Evolutionary conservation across 2,113 vertebrate genomes (phyloP).

Genomic region (Regulus satrapa): DNA sequence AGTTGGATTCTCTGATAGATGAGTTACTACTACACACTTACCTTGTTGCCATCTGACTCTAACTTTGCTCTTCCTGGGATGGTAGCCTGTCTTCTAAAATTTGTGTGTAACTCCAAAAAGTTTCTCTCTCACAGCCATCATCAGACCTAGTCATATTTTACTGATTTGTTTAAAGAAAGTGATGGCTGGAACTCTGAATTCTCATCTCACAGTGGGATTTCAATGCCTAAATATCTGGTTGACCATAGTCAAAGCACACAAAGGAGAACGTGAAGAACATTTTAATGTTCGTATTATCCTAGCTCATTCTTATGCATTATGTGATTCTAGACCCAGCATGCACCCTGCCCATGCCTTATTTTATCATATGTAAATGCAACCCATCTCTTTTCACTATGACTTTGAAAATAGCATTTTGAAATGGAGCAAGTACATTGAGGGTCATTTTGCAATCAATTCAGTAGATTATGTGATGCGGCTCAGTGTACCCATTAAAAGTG

Average conservation of each 20-base stretch:
- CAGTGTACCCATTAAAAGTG: neutral
- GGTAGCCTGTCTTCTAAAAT: neutral
- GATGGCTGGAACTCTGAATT: neutral
- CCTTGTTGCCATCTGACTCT: neutral
- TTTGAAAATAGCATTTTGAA: neutral
- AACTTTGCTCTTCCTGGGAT: neutral
- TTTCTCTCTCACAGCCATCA: neutral
- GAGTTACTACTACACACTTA: neutral
- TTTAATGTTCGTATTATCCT: neutral
- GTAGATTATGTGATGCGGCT: neutral
- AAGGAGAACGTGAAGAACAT: neutral
- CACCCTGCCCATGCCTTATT: neutral
- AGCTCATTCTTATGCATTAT: neutral
- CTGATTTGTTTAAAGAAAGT: neutral
- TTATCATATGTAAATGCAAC: constrained; percentile 6
- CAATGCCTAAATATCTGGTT: neutral
- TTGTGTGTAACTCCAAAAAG: neutral
- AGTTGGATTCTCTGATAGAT: neutral
- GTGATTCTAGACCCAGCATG: neutral
- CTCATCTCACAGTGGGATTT: neutral
- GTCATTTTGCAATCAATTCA: neutral
- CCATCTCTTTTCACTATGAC: neutral
- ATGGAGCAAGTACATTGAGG: neutral
- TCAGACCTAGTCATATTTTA: neutral
- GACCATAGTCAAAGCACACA: neutral